Evolutionary conservation across 2,888 invertebrate species (phyloP), one percentile per base, ranked within the genome.

Genomic region (Perdita meconis): DNA sequence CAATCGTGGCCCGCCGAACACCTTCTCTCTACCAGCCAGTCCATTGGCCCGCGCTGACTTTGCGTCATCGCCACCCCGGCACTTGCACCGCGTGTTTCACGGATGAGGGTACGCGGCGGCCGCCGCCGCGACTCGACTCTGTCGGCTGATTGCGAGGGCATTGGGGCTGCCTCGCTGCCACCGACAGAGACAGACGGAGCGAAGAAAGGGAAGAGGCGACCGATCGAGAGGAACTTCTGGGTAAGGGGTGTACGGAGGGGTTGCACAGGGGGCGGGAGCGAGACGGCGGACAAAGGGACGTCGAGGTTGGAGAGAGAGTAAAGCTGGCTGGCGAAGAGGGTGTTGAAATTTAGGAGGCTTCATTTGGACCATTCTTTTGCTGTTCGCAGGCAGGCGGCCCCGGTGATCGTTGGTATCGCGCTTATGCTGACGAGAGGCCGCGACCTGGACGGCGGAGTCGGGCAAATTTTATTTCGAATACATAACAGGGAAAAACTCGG

Each of bases 21-120:
- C 83, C 86, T 78, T 84, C 75, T 67, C 68, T 61, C 60, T 69
- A 66, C 67, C 72, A 87, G 87, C 84, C 88, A 90, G 91, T 91
- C 90, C 90, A 92, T 92, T 91, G 91, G 91, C 90, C 89, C 90
- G 84, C 86, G 87, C 89, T 89, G 90, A 91, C 90, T 91, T 87
- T 87, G 85, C 89, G 86, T 89, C 87, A 89, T 88, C 87, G 81
- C 87, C 87, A 86, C 87, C 85, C 86, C 86, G 85, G 81, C 84
- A 77, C 82, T 80, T 74, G 80, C 78, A 84, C 78, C 84, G 82
- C 84, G 79, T 82, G 86, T 86, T 86, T 81, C 85, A 84, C 76
- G 77, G 84, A 84, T 74, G 82, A 81, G 64, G 74, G 71, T 75
- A 73, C 65, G 44, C 57, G 66, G 38, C 51, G 55, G 51, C 69